phyloP scores from a whole-genome alignment of 2,888 invertebrate genomes.

The Trichogramma dendrolimi region DNA sequence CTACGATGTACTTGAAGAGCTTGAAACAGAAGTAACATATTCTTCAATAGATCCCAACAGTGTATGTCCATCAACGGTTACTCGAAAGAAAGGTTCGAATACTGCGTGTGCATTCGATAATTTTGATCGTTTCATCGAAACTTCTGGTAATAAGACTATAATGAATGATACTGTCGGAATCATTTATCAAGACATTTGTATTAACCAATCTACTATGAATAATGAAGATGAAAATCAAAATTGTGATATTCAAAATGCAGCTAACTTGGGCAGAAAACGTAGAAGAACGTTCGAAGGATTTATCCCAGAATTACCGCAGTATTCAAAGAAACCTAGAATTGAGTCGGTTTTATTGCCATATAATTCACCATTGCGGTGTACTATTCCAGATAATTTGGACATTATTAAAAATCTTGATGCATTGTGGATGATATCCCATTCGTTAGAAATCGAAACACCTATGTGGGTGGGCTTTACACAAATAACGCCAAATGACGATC shows the following conservation, averaged over 20 bases:
- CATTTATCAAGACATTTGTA: constrained; percentile 30
- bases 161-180: constrained; percentile 35
- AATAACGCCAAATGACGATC: constrained; percentile 30
- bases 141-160: constrained; percentile 32
- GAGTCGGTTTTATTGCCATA: neutral
- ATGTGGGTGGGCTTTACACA: constrained; percentile 41
- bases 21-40: constrained; percentile 31
- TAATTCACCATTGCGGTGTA: neutral
- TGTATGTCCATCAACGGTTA: constrained; percentile 2
- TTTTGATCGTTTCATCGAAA: constrained; percentile 35
- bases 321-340: neutral
- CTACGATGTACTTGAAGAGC: constrained; percentile 25
- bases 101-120: constrained; percentile 33
- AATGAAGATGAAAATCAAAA: neutral
- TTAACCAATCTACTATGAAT: neutral
- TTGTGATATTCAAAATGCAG: neutral
- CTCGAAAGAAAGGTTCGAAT: constrained; percentile 9
- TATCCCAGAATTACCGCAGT: neutral
- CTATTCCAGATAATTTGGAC: constrained; percentile 3
- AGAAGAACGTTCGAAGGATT: constrained; percentile 6
- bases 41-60: constrained; percentile 11
- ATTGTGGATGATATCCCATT: constrained; percentile 31
- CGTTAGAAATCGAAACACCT: constrained; percentile 32
- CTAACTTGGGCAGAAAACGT: neutral
- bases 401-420: constrained; percentile 36